Base-by-base conservation (phyloP, 2,113 vertebrate genomes). In the Setophaga coronata region DNA sequence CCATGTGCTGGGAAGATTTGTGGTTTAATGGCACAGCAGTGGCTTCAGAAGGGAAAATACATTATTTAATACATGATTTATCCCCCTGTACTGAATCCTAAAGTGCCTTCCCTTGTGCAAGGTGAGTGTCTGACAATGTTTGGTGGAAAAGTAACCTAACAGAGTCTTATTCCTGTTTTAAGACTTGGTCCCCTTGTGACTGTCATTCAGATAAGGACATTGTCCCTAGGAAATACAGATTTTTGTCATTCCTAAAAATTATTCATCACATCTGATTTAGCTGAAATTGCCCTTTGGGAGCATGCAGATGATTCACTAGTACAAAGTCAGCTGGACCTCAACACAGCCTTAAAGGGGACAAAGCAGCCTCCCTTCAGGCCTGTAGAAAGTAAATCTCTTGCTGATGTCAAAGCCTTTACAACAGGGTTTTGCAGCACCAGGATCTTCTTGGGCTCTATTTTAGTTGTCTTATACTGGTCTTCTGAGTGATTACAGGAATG, bases 161-260 rank as follows among this genome's bases (percentile, higher is more conserved):
- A 66, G 40, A 42, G 4, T 50, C 34, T 83, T 50, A 14, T 58
- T 12, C 7, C 14, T 90, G 6, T 56, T 77, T 83, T 67, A 66
- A 78, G n/a, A 47, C 10, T 81, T 50, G 4, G 2, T 86, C 7
- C 20, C 42, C 34, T 60, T 71, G 43, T 89, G 86, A 70, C 31
- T 88, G 67, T 86, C 82, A 42, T 77, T 90, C 76, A 77, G 71
- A 89, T 89, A 74, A 95, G 54, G 58, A 78, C 82, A 89, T 76
- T 69, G 20, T 64, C 90, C 71, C 31, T 62, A 58, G 85, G 76
- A 94, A 86, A 89, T 36, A 38, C 14, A 67, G 50, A 4, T 78
- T 77, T 92, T 79, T 89, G 69, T 78, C 76, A 74, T 73, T 74
- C 64, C 61, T 81, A 70, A 92, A 95, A 93, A 51, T 58, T 89